A percentile compares a stretch with the other conserved stretches of the same genome.
Evolutionary conservation across 2,888 invertebrate species (phyloP).

Genomic region (Didymodactylos carnosus): DNA sequence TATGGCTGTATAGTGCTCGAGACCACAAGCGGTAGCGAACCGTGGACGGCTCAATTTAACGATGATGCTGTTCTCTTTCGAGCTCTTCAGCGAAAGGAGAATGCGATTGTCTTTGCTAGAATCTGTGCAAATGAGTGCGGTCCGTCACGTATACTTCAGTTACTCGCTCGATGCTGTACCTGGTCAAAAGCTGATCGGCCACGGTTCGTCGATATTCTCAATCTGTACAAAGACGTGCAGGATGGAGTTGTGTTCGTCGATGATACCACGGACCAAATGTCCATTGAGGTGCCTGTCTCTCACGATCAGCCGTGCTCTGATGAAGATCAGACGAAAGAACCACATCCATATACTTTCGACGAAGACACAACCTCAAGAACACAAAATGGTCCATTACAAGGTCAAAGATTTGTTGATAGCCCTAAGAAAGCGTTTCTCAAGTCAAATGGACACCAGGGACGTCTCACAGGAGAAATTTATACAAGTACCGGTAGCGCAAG

Average conservation of each 20-base stretch:
- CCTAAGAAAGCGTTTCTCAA: neutral
- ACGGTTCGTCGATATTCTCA: neutral
- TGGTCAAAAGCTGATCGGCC: neutral
- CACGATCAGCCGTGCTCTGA: neutral
- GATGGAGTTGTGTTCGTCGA: neutral
- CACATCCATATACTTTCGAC: no score
- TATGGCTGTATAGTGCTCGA: neutral
- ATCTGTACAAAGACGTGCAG: neutral
- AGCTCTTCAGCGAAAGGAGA: neutral
- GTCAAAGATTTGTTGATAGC: neutral
- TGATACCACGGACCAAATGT: neutral
- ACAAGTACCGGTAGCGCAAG: neutral
- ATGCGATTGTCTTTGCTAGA: neutral
- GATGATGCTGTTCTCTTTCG: neutral
- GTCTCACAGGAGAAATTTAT: neutral
- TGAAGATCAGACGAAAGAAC: neutral
- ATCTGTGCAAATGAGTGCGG: neutral
- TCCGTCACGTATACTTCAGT: neutral
- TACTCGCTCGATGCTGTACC: neutral
- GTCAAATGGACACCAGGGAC: neutral
- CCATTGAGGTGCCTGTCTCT: neutral
- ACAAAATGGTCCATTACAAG: no score
- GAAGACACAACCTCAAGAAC: no score
- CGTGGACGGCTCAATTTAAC: neutral
- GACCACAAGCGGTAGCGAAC: neutral